Conservation (phyloP, 2,797 vertebrate species). For the Brachymystax lenok region DNA sequence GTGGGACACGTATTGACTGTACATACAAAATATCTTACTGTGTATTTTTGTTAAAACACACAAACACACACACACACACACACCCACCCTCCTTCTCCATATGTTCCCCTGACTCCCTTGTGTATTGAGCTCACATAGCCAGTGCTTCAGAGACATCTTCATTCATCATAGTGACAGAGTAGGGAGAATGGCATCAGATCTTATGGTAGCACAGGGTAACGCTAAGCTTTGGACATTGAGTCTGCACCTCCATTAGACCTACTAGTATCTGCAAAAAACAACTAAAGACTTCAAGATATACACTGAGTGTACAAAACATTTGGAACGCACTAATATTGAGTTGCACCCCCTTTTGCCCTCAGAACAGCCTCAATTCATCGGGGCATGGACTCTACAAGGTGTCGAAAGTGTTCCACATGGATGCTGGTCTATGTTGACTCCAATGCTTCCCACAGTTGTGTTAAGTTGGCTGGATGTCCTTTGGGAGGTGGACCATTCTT, state of each 20-base stretch:
- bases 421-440: too few species aligned
- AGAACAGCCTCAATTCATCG: too few species aligned
- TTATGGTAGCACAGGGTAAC: conserved; percentile 52
- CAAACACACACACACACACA: not conserved
- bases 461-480: too few species aligned
- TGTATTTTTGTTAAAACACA: not conserved
- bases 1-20: conserved; percentile 25
- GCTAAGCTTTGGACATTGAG: conserved; percentile 41
- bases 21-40: not conserved
- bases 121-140: conserved; percentile 48
- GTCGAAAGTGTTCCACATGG: too few species aligned
- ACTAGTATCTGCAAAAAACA: not conserved
- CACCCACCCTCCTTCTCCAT: not conserved
- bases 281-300: too few species aligned
- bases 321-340: too few species aligned
- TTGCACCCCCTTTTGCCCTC: too few species aligned
- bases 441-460: too few species aligned
- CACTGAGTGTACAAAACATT: too few species aligned
- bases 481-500: too few species aligned
- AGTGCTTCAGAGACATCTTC: conserved; percentile 51
- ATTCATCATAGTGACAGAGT: conserved; percentile 60
- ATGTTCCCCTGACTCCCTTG: conserved; percentile 20
- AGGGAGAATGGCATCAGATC: conserved; percentile 41
- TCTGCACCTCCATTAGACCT: conserved; percentile 32
- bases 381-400: too few species aligned